Base-by-base conservation (phyloP, 2,888 invertebrate species). In the Hyposoter dolosus region DNA sequence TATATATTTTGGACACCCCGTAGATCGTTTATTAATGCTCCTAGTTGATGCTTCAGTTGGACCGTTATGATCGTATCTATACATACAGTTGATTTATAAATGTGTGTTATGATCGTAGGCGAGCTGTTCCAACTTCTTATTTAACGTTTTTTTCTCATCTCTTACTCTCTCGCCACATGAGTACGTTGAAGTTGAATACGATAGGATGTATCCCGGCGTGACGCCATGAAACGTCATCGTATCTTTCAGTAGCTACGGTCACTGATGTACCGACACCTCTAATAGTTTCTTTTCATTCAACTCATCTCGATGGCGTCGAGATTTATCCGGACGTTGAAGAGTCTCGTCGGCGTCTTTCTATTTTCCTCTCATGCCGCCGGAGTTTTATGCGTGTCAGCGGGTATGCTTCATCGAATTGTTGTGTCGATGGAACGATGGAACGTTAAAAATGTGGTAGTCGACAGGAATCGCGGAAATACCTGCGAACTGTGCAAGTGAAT, bases 221-320 rank as follows among this genome's bases (percentile, higher is more conserved):
- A 83, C 83, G 86, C 83, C 77, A 82, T 76, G 74, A 83, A 69
- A 82, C 81, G 86, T 86, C 86, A 83, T 86, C 79, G 53, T 71
- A 71, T 71, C 75, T 79, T 86, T 81, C 81, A 82, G 83, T 83
- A 83, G 83, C 78, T 77, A 74, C 53, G 77, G 50, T 76, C 76
- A 78, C 63, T 77, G 43, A 78, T 68, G 60, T 66, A 75, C 78
- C 56, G 75, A 50, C 83, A 71, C 45, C 68, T 56, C 45, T 78
- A 81, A 83, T 78, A 86, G 80, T 81, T 53, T 74, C 86, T 74
- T 81, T 83, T 86, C 86, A 83, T 83, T 86, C 83, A 77, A 78
- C 76, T 80, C 79, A 60, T 66, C 56, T 43, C 50, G 76, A 56
- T 32, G 45, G 19, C 47, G 47, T 32, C 43, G 71, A 71, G 65